Base-by-base conservation (phyloP, 1,140 invertebrate genomes). In the Apocrypta bakeri region DNA sequence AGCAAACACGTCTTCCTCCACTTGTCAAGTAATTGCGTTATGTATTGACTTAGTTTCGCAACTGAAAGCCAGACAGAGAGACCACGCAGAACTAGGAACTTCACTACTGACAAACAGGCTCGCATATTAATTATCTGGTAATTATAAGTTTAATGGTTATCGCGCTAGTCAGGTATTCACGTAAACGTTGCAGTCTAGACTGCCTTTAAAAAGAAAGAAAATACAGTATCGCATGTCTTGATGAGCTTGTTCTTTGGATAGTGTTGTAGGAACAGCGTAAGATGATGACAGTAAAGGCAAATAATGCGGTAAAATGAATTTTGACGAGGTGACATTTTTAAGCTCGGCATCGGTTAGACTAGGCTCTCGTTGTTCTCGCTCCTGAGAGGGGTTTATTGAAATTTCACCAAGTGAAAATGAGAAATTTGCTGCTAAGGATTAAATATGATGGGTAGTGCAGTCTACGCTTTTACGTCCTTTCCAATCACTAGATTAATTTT, bases 81-180 rank as follows among this genome's bases (percentile, higher is more conserved):
- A 84, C 33, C 76, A 81, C 78, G 73, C 4, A 61, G 17, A n/a
- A 14, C 56, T 4, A n/a, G 3, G 63, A 66, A 29, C 25, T 76
- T 72, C 83, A 81, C 85, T 81, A 84, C 56, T 74, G 33, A 37
- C 63, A 80, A 86, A 72, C 76, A 72, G 84, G 86, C 82, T 84
- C 87, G 89, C 88, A 90, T 91, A 91, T 90, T 91, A 90, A 91
- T 91, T 91, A 90, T 88, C 87, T 85, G 84, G 87, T 89, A 89
- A 90, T 90, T 91, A 87, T 85, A 81, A 89, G 87, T 89, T 89
- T 90, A 87, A 90, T 88, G 81, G 84, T 86, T 85, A 86, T 86
- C 29, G 71, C 78, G 61, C 66, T 72, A 11, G 77, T 64, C 76
- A 66, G 56, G 27, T 72, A 33, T 9, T 9, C 61, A 63, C 66